Conservation (phyloP, 2,888 invertebrate genomes). For the Nemotelus pantherinus region DNA sequence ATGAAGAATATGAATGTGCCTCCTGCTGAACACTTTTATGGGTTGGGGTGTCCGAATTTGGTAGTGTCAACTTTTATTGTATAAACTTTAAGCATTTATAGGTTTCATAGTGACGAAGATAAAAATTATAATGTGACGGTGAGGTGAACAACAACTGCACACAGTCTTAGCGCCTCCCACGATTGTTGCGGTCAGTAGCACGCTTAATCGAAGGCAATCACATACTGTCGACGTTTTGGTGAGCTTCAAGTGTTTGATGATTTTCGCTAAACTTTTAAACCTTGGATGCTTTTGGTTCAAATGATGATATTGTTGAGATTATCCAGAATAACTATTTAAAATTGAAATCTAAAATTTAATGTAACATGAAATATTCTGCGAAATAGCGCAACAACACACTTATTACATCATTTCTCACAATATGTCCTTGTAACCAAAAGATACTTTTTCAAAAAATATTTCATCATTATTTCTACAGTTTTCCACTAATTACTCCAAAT, state of each 20-base stretch:
- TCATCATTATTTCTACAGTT: too few relatives aligned
- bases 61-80: conserved; percentile 44
- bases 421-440: too few relatives aligned
- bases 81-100: conserved; percentile 14
- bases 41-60: conserved; percentile 44
- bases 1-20: neutral
- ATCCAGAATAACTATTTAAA: too few relatives aligned
- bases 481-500: too few relatives aligned
- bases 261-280: too few relatives aligned
- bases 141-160: conserved; percentile 22
- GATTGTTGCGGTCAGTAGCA: conserved; percentile 23
- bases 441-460: too few relatives aligned
- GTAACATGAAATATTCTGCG: too few relatives aligned
- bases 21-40: conserved; percentile 10
- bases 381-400: too few relatives aligned
- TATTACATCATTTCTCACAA: too few relatives aligned
- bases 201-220: conserved; percentile 21
- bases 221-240: conserved; percentile 37
- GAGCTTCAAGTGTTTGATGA: neutral
- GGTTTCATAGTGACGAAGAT: conserved; percentile 15
- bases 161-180: conserved; percentile 40
- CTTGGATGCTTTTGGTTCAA: too few relatives aligned
- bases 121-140: conserved; percentile 17
- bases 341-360: too few relatives aligned
- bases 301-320: too few relatives aligned